Base-by-base conservation (phyloP, 1,140 invertebrate genomes). In the Frieseomelitta varia region DNA sequence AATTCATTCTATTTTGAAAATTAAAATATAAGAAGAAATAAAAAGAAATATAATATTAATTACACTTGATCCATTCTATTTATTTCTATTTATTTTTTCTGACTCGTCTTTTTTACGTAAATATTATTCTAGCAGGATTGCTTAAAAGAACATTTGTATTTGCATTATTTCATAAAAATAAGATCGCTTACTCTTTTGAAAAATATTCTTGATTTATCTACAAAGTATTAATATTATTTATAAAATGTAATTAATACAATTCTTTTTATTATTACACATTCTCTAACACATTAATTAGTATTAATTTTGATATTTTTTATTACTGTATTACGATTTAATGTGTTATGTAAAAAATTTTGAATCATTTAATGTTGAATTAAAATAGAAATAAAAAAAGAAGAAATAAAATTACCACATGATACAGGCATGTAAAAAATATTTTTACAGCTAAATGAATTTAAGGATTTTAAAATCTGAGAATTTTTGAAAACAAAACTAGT, bases 361-460 rank as follows among this genome's bases (percentile, higher is more conserved):
- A 75, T 34, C 27, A 0, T 12, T 58, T 17, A 4, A 56, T 24
- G 56, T 24, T 14, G 12, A 30, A 15, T 1, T 19, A 21, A 61
- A 76, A 19, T 61, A 65, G 30, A 12, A 21, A 19, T 14, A 61
- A 1, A 21, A 65, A 27, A 51, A n/a, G 15, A 30, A 21, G 51
- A 27, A 65, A 19, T 15, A 30, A 51, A 65, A 21, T 51, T 17
- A 17, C 12, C 12, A 39, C 15, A 24, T 53, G 14, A 65, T 12
- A n/a, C n/a, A 30, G 17, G 47, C 65, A 34, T 68, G n/a, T 79
- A 67, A 65, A 65, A 58, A 65, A 30, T 65, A 79, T 79, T 79
- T 67, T 8, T 34, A 68, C 55, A 27, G 4, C 21, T 63, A 77
- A 17, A 53, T 53, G 14, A 53, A 15, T 14, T 15, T 53, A 15